Conservation (phyloP, 2,113 vertebrate genomes). For the Eleginops maclovinus region DNA sequence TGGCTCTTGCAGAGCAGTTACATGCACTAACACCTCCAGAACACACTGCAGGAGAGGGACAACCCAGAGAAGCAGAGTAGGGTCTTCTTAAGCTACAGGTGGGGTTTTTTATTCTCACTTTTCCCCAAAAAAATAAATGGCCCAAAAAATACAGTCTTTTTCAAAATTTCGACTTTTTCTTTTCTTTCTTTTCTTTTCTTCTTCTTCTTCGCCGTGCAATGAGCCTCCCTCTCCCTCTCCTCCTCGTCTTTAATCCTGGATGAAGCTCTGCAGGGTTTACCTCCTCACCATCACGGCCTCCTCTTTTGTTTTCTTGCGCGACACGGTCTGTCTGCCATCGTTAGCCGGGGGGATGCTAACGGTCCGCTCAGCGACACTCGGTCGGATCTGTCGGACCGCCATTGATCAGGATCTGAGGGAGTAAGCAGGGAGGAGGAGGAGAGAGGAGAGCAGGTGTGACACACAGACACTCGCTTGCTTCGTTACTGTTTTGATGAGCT, state of each 20-base stretch:
- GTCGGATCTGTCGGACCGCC: conserved; percentile 40
- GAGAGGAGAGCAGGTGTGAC: conserved; percentile 18
- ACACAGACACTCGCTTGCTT: conserved; percentile 35
- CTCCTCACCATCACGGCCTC: conserved; percentile 42
- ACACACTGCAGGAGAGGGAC: no score
- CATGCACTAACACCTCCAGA: no score
- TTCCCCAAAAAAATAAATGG: no score
- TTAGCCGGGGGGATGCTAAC: conserved; percentile 53
- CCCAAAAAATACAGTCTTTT: no score
- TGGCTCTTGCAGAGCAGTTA: no score
- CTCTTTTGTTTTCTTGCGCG: conserved; percentile 45
- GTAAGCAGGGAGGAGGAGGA: background rate
- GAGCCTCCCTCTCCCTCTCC: background rate
- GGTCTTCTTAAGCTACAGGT: no score
- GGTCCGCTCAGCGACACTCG: background rate
- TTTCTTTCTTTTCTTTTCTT: background rate
- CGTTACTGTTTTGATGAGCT: conserved; percentile 62
- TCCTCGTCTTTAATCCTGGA: conserved; percentile 54
- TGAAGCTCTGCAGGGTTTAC: conserved; percentile 51
- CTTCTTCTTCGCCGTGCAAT: no score
- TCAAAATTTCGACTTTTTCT: no score
- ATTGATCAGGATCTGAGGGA: conserved; percentile 63
- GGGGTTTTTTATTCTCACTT: no score
- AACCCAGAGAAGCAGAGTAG: no score
- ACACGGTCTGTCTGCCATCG: conserved; percentile 40